These are phyloP conservation scores for Phyllostomus discolor DNA, from an alignment of 2,113 vertebrate species.

Conservation along the genomic window DNA sequence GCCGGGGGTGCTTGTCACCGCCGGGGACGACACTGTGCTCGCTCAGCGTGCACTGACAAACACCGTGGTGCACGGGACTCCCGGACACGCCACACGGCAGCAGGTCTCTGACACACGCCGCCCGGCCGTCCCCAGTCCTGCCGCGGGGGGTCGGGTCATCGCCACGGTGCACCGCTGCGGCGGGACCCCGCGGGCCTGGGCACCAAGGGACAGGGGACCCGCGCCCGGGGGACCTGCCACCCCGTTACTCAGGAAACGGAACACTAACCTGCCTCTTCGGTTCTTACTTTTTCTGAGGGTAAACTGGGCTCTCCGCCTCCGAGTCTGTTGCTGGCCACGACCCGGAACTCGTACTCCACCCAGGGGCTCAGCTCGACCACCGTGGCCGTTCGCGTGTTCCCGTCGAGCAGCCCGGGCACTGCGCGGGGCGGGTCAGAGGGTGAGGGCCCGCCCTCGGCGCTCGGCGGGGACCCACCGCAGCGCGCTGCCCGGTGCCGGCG, in stretches of 20 bases:
- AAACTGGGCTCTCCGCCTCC: constrained; percentile 96
- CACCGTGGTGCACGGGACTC: background rate
- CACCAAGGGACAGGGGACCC: background rate
- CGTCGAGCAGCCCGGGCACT: constrained; percentile 92
- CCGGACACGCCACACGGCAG: background rate
- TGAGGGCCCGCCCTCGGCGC: background rate
- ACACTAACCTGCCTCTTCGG: constrained; percentile 95
- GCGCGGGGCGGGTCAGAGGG: background rate
- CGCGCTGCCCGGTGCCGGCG: background rate
- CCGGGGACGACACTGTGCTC: constrained; percentile 40
- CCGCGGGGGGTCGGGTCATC: background rate
- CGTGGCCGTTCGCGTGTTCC: constrained; percentile 90
- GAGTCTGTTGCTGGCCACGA: constrained; percentile 91
- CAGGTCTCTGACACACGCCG: constrained; percentile 32
- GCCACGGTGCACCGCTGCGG: background rate
- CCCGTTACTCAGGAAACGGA: constrained; percentile 71
- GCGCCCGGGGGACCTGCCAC: background rate
- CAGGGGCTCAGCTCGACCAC: constrained; percentile 95
- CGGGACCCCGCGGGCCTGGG: background rate
- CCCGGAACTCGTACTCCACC: constrained; percentile 98
- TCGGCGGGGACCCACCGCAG: background rate
- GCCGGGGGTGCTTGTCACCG: constrained; percentile 41
- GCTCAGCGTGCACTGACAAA: constrained; percentile 12
- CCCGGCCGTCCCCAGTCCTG: background rate
- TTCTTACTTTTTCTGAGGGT: constrained; percentile 93